Conservation (phyloP, 2,113 vertebrate genomes). For the Steatornis caripensis region DNA sequence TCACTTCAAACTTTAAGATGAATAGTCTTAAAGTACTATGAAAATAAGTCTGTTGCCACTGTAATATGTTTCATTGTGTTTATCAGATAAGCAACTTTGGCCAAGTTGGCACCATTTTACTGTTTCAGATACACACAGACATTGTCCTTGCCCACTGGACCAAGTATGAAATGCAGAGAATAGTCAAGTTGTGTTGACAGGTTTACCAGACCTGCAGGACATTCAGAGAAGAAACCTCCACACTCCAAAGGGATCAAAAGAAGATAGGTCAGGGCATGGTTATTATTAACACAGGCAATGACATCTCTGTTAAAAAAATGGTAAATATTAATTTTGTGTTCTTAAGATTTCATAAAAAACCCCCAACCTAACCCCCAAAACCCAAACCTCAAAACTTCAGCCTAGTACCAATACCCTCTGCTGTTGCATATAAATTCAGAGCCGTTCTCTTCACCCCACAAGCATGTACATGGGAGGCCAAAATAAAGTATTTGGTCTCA, state of each 20-base stretch:
- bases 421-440: not conserved
- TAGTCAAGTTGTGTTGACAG: not conserved
- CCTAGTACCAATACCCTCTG: not conserved
- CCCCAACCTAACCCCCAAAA: not conserved
- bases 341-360: not conserved
- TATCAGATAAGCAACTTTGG: not conserved
- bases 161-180: not conserved
- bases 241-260: not conserved
- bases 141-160: not conserved
- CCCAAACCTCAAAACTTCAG: not conserved
- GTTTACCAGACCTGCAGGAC: not conserved
- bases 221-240: not conserved
- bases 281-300: not conserved
- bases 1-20: not conserved
- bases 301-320: not conserved
- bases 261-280: not conserved
- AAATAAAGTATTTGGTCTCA: not conserved
- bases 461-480: accelerated
- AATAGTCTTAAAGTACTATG: not conserved
- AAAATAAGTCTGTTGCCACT: not conserved
- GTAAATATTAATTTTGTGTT: not conserved
- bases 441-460: not conserved
- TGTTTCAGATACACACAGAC: not conserved
- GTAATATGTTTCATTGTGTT: not conserved
- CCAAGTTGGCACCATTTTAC: not conserved